phyloP scores from a whole-genome alignment of 2,113 vertebrate species.

The Oxygymnocypris stewartii region DNA sequence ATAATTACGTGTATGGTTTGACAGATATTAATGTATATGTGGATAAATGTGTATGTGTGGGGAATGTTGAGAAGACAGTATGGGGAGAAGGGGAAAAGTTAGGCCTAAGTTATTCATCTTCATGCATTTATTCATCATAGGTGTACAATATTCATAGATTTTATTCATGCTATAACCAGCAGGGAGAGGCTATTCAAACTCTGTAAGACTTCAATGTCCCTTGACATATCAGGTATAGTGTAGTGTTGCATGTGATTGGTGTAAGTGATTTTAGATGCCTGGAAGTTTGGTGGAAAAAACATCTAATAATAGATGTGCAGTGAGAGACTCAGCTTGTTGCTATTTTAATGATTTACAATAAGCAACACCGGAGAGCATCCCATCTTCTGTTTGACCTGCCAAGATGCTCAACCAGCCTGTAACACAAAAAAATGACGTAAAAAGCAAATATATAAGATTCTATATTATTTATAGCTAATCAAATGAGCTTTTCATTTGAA shows the following conservation, averaged over 20 bases:
- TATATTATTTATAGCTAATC: neutral
- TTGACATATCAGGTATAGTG: neutral
- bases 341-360: neutral
- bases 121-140: neutral
- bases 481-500: neutral
- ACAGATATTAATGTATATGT: neutral
- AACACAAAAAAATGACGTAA: neutral
- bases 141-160: neutral
- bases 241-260: neutral
- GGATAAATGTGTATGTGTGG: neutral
- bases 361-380: neutral
- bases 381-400: neutral
- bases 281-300: neutral
- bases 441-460: neutral
- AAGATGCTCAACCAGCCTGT: neutral
- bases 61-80: neutral
- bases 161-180: neutral
- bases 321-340: neutral
- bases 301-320: neutral
- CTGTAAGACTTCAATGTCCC: neutral
- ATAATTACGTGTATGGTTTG: neutral
- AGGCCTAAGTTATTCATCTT: neutral
- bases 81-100: neutral
- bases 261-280: neutral
- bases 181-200: neutral